Percentiles rank a stretch among this genome's conserved stretches.
Evolutionary conservation across 2,888 invertebrate genomes (phyloP).

Genomic region (Acronicta psi): DNA sequence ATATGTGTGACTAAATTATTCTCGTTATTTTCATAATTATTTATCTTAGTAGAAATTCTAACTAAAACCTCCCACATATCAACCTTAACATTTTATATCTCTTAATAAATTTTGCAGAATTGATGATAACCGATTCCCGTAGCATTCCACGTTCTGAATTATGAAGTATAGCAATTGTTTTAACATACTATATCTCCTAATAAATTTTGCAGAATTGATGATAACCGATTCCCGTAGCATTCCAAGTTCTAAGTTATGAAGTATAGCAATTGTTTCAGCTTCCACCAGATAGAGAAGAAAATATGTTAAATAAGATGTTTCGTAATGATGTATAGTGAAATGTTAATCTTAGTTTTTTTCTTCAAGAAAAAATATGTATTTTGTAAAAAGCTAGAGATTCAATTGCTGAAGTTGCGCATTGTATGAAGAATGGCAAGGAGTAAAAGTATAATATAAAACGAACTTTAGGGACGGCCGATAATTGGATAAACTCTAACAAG

Average conservation of each 20-base stretch:
- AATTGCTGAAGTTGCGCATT: too few species aligned
- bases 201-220: slow-evolving; percentile 30
- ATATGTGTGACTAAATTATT: neutral
- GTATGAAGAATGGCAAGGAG: too few species aligned
- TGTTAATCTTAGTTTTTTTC: too few species aligned
- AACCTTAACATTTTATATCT: too few species aligned
- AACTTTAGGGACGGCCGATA: too few species aligned
- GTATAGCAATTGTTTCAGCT: slow-evolving; percentile 5
- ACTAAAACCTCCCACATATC: too few species aligned
- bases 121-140: slow-evolving; percentile 19
- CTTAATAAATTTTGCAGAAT: slow-evolving; percentile 22
- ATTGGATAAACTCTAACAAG: too few species aligned
- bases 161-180: slow-evolving; percentile 12
- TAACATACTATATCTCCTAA: too few species aligned
- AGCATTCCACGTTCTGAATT: slow-evolving; percentile 5
- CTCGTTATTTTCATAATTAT: slow-evolving; percentile 9
- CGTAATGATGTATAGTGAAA: neutral
- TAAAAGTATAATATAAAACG: too few species aligned
- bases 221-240: slow-evolving; percentile 7
- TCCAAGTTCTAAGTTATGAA: slow-evolving; percentile 12
- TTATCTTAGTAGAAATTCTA: slow-evolving; percentile 6
- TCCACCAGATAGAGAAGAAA: neutral
- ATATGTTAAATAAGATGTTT: neutral
- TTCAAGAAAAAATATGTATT: too few species aligned
- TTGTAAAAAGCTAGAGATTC: too few species aligned